Conservation (phyloP, 2,888 invertebrate genomes). For the Drosophila cracens region DNA sequence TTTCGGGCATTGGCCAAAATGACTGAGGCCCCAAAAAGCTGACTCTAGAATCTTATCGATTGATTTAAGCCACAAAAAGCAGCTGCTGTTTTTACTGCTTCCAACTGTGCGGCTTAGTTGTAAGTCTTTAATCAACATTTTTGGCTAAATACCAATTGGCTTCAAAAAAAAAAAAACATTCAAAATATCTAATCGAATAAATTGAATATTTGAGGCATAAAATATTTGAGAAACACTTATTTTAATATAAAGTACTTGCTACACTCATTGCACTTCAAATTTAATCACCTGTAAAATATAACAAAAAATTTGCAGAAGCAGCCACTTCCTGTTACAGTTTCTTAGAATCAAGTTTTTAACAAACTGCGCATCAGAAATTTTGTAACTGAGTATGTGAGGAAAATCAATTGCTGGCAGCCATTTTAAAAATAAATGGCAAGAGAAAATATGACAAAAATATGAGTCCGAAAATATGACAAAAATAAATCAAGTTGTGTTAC, state of each 20-base stretch:
- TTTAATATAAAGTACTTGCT: neutral
- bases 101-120: conserved; percentile 38
- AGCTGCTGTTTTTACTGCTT: conserved; percentile 1
- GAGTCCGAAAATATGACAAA: neutral
- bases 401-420: conserved; percentile 2
- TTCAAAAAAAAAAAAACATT: neutral
- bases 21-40: conserved; percentile 48
- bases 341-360: neutral
- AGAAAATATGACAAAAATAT: neutral
- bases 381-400: neutral
- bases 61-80: conserved; percentile 8
- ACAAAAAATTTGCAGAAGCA: neutral
- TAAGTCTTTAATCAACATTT: conserved; percentile 64
- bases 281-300: neutral
- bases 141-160: conserved; percentile 18
- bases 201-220: neutral
- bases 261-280: neutral
- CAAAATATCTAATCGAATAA: neutral
- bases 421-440: conserved; percentile 2
- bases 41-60: conserved; percentile 38
- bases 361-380: neutral
- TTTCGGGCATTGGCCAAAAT: conserved; percentile 46
- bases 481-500: neutral
- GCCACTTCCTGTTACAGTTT: neutral
- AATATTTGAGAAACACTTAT: neutral